Evolutionary conservation across 2,113 vertebrate genomes (phyloP), one percentile per base, ranked within the genome.

Genomic region (Phodopus roborovskii): DNA sequence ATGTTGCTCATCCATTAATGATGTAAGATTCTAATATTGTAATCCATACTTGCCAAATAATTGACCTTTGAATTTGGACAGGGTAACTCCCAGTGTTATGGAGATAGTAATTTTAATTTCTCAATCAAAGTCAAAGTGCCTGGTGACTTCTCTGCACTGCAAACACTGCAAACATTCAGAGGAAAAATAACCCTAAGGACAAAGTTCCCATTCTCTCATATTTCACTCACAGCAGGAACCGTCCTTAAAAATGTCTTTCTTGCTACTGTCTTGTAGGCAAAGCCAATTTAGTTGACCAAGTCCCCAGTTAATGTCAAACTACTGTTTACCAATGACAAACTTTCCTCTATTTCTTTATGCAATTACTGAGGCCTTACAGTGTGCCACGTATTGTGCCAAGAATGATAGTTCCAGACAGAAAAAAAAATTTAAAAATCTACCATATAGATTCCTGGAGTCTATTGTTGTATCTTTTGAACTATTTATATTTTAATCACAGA

Each of bases 21-120:
- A 87, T 56, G 48, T 30, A 39, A 62, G 86, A 56, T 86, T 17
- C 26, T 36, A 82, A 66, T 1, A 66, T 7, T 79, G 36, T 36
- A 87, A 85, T 24, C 30, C 20, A 81, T 12, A 87, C 33, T n/a
- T 92, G 71, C 11, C 78, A 94, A 93, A 60, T 70, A 92, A 92
- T 17, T 77, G 12, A 85, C 68, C 45, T 24, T 79, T 93, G n/a
- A 64, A 91, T 79, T 90, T 66, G 20, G 17, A 84, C 84, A 92
- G 81, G 45, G 81, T 8, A 84, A 53, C 70, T 95, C 39, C 92
- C 92, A 95, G 15, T 71, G 94, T 94, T 89, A 86, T 33, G 42
- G 16, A 86, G 56, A 84, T 53, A 84, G 42, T 30, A 75, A 86
- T 84, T 96, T 93, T 70, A 33, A 85, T 81, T 39, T 45, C 30